A percentile compares a stretch with the other conserved stretches of the same genome.
These are phyloP conservation scores for Scleropages formosus DNA, from an alignment of 2,797 vertebrate genomes.

Conservation along the genomic window DNA sequence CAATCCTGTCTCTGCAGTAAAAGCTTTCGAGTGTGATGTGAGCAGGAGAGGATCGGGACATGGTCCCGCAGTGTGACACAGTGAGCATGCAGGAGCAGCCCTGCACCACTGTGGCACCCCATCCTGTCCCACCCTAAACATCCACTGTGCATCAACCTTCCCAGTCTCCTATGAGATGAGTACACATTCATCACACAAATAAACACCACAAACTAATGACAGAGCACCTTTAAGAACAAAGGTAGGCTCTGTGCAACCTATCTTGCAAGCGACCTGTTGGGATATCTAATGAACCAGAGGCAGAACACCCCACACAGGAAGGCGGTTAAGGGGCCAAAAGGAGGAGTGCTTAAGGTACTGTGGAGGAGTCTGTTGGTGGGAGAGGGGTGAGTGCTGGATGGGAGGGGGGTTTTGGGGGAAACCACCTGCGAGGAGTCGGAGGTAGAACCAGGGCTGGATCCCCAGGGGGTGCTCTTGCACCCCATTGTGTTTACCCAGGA, in stretches of 20 bases:
- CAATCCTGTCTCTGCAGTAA: not conserved
- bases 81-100: constrained; percentile 1
- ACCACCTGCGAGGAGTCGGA: constrained; percentile 98
- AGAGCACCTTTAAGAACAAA: not conserved
- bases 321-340: constrained; percentile 37
- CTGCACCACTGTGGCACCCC: not conserved
- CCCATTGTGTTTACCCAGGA: constrained; percentile 99
- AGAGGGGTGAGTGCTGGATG: constrained; percentile 35
- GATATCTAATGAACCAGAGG: not conserved
- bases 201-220: not conserved
- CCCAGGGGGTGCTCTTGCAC: constrained; percentile 97
- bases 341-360: constrained; percentile 17
- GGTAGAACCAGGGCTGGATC: constrained; percentile 95
- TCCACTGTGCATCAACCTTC: not conserved
- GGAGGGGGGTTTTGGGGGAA: constrained; percentile 55
- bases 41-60: not conserved
- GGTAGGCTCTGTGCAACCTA: not conserved
- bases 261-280: not conserved
- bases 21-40: not conserved
- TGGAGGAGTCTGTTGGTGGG: constrained; percentile 53
- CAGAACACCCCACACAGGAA: not conserved
- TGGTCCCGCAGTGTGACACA: not conserved
- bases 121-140: not conserved
- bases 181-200: not conserved
- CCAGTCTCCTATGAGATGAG: not conserved